Conservation (phyloP, 2,113 vertebrate species). For the Micromys minutus region DNA sequence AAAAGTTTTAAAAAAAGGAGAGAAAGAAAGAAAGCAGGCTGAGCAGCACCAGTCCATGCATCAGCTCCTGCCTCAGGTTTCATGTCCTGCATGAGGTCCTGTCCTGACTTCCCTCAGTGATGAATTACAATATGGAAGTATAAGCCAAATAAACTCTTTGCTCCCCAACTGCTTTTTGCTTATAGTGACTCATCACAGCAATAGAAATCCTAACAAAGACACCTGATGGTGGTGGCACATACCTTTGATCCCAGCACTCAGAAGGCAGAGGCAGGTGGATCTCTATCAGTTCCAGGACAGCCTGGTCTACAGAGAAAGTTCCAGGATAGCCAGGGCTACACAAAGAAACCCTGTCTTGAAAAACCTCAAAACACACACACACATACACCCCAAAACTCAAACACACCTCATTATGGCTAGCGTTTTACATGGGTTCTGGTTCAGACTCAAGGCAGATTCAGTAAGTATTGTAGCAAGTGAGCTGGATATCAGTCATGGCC, state of each 20-base stretch:
- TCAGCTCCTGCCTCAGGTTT: background rate
- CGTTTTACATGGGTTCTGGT: background rate
- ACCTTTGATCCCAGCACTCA: background rate
- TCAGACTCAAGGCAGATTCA: background rate
- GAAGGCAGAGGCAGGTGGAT: background rate
- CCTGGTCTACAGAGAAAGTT: background rate
- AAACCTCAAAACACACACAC: background rate
- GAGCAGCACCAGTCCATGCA: background rate
- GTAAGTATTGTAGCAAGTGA: background rate
- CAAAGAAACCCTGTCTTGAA: background rate
- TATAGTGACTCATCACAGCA: background rate
- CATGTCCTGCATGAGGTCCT: background rate
- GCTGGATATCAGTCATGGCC: background rate
- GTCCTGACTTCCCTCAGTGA: background rate
- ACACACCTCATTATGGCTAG: background rate
- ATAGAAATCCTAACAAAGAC: background rate
- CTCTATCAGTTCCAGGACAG: background rate
- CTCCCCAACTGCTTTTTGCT: background rate
- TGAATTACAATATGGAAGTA: background rate
- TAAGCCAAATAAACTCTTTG: background rate
- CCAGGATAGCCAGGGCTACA: background rate
- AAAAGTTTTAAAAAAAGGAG: no score
- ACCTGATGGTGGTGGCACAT: background rate
- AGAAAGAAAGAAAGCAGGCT: background rate
- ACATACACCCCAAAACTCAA: background rate